These are phyloP conservation scores for Biston stratarius DNA, from an alignment of 2,888 invertebrate genomes.

Conservation along the genomic window DNA sequence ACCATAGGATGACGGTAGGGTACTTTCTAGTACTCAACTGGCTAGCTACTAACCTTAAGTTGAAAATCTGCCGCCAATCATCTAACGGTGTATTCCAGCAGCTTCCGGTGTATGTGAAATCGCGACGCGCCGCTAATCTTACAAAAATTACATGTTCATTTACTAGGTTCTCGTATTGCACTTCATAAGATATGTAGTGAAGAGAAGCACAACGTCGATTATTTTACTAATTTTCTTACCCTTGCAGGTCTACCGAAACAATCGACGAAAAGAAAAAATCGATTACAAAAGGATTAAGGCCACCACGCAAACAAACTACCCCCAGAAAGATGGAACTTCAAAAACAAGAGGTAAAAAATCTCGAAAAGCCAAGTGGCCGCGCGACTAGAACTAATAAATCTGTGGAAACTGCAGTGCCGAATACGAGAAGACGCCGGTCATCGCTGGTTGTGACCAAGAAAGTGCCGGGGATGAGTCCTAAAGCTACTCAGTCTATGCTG, in stretches of 20 bases:
- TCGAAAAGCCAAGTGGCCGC: conserved; percentile 29
- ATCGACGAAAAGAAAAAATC: conserved; percentile 8
- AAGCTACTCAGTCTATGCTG: conserved; percentile 21
- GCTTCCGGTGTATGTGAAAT: too few relatives aligned
- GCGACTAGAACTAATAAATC: conserved; percentile 48
- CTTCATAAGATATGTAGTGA: too few relatives aligned
- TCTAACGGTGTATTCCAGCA: too few relatives aligned
- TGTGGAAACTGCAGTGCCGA: conserved; percentile 12
- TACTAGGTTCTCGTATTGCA: too few relatives aligned
- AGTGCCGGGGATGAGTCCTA: conserved; percentile 52
- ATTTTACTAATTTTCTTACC: not conserved
- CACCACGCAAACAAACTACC: not conserved
- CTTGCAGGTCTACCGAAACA: conserved; percentile 31
- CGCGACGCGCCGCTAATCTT: too few relatives aligned
- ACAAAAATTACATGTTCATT: too few relatives aligned
- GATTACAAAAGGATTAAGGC: not conserved
- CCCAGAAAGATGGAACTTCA: conserved; percentile 13
- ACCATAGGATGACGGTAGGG: too few relatives aligned
- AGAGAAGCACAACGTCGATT: not conserved
- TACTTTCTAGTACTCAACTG: too few relatives aligned
- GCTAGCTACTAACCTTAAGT: too few relatives aligned
- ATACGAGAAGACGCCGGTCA: conserved; percentile 51
- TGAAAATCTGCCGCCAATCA: too few relatives aligned
- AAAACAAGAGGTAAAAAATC: conserved; percentile 1
- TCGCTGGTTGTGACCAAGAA: conserved; percentile 65